Evolutionary conservation across 2,113 vertebrate genomes (phyloP).

Genomic region (Aphelocoma coerulescens): DNA sequence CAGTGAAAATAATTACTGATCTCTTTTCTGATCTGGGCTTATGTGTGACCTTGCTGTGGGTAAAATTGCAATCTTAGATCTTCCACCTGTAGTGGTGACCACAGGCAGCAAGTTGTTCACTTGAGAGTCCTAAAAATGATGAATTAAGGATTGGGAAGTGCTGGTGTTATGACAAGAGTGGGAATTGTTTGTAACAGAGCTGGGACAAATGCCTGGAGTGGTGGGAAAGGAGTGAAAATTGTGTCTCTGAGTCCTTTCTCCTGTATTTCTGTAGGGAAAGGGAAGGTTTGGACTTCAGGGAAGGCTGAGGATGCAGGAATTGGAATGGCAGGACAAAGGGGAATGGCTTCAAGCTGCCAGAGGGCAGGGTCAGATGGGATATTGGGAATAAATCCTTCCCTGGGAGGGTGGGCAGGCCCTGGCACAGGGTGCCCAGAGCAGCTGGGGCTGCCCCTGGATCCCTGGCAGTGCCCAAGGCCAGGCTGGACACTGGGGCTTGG

Average conservation of each 20-base stretch:
- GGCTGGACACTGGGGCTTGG: background rate
- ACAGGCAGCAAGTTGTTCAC: background rate
- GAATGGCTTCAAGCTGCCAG: background rate
- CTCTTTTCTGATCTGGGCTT: background rate
- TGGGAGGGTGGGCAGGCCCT: rapidly evolving
- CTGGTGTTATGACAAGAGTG: background rate
- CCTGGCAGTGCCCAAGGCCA: background rate
- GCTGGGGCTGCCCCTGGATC: background rate
- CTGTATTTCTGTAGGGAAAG: background rate
- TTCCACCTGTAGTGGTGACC: background rate
- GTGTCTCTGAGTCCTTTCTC: background rate
- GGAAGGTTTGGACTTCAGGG: background rate
- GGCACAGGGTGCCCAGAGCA: background rate
- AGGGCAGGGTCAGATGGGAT: background rate
- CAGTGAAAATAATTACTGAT: background rate
- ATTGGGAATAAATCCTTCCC: rapidly evolving
- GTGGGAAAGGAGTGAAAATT: background rate
- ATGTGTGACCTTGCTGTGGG: background rate
- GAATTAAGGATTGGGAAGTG: background rate
- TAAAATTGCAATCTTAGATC: background rate
- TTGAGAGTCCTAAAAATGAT: background rate
- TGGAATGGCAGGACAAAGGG: background rate
- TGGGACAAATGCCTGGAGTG: background rate
- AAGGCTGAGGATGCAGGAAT: background rate
- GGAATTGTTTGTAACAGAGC: background rate